phyloP scores from a whole-genome alignment of 2,797 vertebrate genomes.

The Sebastes flavidus region DNA sequence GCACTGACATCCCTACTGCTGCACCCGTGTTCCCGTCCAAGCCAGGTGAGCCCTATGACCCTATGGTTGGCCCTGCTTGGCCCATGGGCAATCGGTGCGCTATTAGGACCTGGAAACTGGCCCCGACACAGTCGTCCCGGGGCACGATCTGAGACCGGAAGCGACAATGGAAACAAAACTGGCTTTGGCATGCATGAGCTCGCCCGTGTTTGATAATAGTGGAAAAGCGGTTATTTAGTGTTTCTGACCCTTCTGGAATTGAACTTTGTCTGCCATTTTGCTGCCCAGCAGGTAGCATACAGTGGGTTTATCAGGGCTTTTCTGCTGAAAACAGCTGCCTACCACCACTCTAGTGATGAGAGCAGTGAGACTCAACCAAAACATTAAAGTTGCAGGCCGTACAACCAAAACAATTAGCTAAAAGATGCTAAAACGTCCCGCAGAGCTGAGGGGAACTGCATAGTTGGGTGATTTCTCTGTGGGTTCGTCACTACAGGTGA shows the following conservation, averaged over 20 bases:
- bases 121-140: rapidly evolving
- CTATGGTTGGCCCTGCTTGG: too few relatives aligned
- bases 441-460: neutral
- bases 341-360: neutral
- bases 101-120: too few relatives aligned
- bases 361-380: neutral
- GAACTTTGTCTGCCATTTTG: neutral
- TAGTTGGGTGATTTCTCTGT: neutral
- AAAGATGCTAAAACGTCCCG: neutral
- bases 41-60: too few relatives aligned
- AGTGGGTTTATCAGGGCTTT: neutral
- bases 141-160: too few relatives aligned
- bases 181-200: too few relatives aligned
- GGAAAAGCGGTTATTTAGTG: rapidly evolving
- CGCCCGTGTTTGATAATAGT: too few relatives aligned
- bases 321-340: neutral
- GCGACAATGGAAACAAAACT: too few relatives aligned
- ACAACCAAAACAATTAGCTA: neutral
- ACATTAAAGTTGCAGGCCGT: neutral
- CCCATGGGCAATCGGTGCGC: too few relatives aligned
- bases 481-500: neutral
- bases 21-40: too few relatives aligned
- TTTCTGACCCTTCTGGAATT: neutral
- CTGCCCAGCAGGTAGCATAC: rapidly evolving
- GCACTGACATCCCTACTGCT: too few relatives aligned